A percentile compares a stretch with the other conserved stretches of the same genome.
Conservation (phyloP, 2,113 vertebrate genomes). For the Dryoscopus gambensis region DNA sequence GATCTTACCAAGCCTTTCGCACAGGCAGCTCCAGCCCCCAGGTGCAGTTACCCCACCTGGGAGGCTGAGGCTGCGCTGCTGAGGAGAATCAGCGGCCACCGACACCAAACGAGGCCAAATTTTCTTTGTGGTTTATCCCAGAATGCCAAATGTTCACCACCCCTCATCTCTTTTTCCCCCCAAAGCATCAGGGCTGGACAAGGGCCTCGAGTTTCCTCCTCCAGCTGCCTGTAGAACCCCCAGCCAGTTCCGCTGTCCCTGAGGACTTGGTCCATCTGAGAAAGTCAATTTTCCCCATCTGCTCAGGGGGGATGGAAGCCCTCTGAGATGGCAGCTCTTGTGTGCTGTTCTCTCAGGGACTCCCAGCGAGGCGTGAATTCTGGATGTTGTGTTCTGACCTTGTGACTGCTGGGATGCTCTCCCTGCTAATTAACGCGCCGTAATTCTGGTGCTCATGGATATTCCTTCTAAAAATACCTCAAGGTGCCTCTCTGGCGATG, state of each 20-base stretch:
- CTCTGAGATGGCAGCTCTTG: neutral
- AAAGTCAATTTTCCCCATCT: neutral
- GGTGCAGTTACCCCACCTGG: fast-evolving
- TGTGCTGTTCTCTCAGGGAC: neutral
- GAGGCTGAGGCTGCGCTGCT: neutral
- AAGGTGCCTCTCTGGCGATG: neutral
- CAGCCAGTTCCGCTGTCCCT: neutral
- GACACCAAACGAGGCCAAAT: neutral
- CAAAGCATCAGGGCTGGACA: neutral
- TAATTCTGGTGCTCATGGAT: neutral
- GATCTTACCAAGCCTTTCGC: neutral
- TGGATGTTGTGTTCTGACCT: neutral
- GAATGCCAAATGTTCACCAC: neutral
- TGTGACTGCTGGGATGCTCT: neutral
- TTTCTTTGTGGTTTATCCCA: neutral
- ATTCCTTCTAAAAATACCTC: neutral
- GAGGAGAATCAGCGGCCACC: neutral
- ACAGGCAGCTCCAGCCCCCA: neutral
- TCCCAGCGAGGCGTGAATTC: neutral
- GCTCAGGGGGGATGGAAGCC: neutral
- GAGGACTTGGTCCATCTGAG: neutral
- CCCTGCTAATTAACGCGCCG: neutral
- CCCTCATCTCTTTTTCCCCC: fast-evolving
- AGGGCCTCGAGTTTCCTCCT: neutral
- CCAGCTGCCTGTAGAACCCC: fast-evolving